A percentile compares a stretch with the other conserved stretches of the same genome.
Conservation (phyloP, 2,888 invertebrate species). For the Eumacrocentrus americanus region DNA sequence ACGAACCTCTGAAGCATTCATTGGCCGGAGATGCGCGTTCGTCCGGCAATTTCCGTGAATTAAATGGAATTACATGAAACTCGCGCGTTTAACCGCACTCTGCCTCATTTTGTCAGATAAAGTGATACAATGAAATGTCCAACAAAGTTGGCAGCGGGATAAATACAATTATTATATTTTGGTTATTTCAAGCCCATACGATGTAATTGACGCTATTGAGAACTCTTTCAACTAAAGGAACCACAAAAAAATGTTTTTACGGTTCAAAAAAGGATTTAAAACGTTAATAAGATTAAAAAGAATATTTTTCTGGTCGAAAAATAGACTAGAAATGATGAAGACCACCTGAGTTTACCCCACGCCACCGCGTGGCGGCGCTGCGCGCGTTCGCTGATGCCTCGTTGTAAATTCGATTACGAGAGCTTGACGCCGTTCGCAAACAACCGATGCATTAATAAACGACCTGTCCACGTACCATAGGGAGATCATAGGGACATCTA, state of each 20-base stretch:
- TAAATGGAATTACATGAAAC: conserved; percentile 19
- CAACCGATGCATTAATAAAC: conserved; percentile 23
- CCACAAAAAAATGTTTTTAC: no score
- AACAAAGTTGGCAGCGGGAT: no score
- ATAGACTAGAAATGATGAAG: no score
- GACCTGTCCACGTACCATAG: conserved; percentile 12
- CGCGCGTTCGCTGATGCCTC: no score
- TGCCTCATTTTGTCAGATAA: conserved; percentile 1
- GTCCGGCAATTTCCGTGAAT: conserved; percentile 21
- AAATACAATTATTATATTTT: no score
- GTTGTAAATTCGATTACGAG: conserved; percentile 33
- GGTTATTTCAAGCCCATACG: no score
- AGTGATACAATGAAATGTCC: conserved; percentile 1
- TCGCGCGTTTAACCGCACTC: conserved; percentile 20
- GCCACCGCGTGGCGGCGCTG: neutral
- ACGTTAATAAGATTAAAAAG: no score
- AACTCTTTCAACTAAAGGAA: no score
- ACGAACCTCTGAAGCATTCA: conserved; percentile 23
- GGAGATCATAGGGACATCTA: no score
- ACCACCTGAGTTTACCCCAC: neutral
- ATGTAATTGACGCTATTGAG: no score
- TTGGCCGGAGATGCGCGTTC: conserved; percentile 20
- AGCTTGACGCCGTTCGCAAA: conserved; percentile 31
- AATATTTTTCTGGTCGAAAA: no score
- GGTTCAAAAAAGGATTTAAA: no score